Conservation (phyloP, 2,113 vertebrate genomes). For the Holacanthus passer region DNA sequence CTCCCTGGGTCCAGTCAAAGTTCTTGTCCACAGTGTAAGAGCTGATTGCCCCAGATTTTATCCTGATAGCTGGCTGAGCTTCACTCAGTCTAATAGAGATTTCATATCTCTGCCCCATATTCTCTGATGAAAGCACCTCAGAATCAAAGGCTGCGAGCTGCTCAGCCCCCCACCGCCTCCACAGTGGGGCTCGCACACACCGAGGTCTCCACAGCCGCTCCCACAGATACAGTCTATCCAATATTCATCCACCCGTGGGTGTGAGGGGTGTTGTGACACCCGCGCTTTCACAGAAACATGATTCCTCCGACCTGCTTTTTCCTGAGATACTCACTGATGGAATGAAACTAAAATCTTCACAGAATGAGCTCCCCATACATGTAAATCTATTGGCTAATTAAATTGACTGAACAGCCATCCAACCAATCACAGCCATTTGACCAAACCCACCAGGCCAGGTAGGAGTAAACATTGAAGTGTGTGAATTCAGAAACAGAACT, state of each 20-base stretch:
- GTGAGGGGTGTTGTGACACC: too few relatives aligned
- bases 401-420: too few relatives aligned
- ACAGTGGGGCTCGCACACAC: slow-evolving; percentile 40
- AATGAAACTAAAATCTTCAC: too few relatives aligned
- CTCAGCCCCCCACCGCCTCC: slow-evolving; percentile 35
- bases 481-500: too few relatives aligned
- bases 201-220: slow-evolving; percentile 47
- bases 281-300: too few relatives aligned
- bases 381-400: too few relatives aligned
- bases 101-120: slow-evolving; percentile 69
- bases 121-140: slow-evolving; percentile 73
- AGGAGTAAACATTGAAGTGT: too few relatives aligned
- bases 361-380: too few relatives aligned
- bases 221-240: slow-evolving; percentile 49
- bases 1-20: slow-evolving; percentile 37
- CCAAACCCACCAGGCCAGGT: too few relatives aligned
- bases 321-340: too few relatives aligned
- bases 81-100: slow-evolving; percentile 58
- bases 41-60: slow-evolving; percentile 64
- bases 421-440: too few relatives aligned
- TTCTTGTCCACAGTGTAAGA: slow-evolving; percentile 35
- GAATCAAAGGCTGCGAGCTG: slow-evolving; percentile 73
- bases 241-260: slow-evolving; percentile 60
- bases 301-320: too few relatives aligned
- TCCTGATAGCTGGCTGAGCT: slow-evolving; percentile 54